Evolutionary conservation across 1,140 invertebrate genomes (phyloP).

Genomic region (Drosophila sturtevanti): DNA sequence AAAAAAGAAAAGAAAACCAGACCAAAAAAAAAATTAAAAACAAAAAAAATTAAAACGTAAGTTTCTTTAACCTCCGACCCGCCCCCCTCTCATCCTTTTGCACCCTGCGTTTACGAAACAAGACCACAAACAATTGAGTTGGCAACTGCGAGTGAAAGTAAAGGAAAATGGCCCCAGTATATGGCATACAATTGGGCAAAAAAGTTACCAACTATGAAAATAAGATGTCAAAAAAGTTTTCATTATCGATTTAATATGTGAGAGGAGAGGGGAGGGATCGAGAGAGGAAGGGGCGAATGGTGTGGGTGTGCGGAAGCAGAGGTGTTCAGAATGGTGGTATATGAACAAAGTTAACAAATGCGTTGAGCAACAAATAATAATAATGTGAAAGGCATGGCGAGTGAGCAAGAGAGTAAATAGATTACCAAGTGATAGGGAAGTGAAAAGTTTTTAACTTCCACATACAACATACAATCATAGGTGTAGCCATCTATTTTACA

Average conservation of each 20-base stretch:
- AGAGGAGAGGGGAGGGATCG: not conserved
- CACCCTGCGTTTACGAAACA: constrained; percentile 15
- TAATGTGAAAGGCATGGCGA: constrained; percentile 9
- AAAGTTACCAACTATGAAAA: constrained; percentile 78
- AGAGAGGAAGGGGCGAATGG: too few species aligned
- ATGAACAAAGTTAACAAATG: constrained; percentile 8
- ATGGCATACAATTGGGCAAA: constrained; percentile 58
- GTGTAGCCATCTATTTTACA: not conserved
- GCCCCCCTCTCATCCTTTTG: not conserved
- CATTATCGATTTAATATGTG: constrained; percentile 78
- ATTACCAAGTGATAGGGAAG: constrained; percentile 12
- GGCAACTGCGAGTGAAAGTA: constrained; percentile 44
- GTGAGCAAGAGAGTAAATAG: not conserved
- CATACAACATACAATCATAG: not conserved
- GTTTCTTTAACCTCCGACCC: not conserved
- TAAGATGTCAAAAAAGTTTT: constrained; percentile 81
- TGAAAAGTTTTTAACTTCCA: constrained; percentile 11
- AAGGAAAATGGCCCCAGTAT: constrained; percentile 29
- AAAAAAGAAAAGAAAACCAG: not conserved
- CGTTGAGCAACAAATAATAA: constrained; percentile 11
- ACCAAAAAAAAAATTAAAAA: constrained; percentile 6
- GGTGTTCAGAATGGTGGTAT: not conserved
- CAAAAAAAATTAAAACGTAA: constrained; percentile 5
- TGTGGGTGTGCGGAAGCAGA: not conserved
- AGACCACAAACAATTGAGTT: constrained; percentile 61